Percentiles rank a stretch among this genome's conserved stretches.
These are phyloP conservation scores for Zaprionus taronus DNA, from an alignment of 1,140 invertebrate genomes.

Conservation along the genomic window DNA sequence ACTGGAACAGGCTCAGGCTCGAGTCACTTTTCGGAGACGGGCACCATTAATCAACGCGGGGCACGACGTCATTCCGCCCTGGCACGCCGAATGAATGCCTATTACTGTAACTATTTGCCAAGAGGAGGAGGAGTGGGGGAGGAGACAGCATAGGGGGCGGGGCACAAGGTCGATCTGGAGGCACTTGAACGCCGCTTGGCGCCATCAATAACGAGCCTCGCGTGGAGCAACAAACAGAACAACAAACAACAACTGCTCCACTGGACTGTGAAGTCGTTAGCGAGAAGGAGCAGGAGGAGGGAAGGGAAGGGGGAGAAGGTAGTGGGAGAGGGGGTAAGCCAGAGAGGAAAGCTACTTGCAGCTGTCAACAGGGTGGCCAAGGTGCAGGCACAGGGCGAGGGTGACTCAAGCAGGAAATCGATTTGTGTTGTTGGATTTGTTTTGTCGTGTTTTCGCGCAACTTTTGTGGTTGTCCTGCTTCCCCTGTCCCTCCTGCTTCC, in stretches of 20 bases:
- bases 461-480: slow-evolving; percentile 43
- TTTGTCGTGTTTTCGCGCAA: slow-evolving; percentile 64
- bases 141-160: neutral
- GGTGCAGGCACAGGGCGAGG: slow-evolving; percentile 16
- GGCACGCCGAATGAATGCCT: slow-evolving; percentile 71
- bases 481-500: neutral
- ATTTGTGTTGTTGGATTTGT: slow-evolving; percentile 81
- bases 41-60: slow-evolving; percentile 71
- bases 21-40: slow-evolving; percentile 24
- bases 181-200: slow-evolving; percentile 43
- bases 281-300: neutral
- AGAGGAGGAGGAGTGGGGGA: neutral
- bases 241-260: slow-evolving; percentile 36
- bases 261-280: slow-evolving; percentile 50
- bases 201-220: slow-evolving; percentile 77
- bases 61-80: slow-evolving; percentile 68
- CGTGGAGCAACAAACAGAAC: slow-evolving; percentile 68
- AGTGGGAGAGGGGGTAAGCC: neutral
- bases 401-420: slow-evolving; percentile 66
- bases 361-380: slow-evolving; percentile 66
- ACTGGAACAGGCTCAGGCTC: slow-evolving; percentile 13
- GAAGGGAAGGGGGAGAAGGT: neutral
- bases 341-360: slow-evolving; percentile 59
- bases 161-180: slow-evolving; percentile 70
- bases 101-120: slow-evolving; percentile 53